These are phyloP conservation scores for Bujurquina vittata DNA, from an alignment of 2,113 vertebrate genomes.

Conservation along the genomic window DNA sequence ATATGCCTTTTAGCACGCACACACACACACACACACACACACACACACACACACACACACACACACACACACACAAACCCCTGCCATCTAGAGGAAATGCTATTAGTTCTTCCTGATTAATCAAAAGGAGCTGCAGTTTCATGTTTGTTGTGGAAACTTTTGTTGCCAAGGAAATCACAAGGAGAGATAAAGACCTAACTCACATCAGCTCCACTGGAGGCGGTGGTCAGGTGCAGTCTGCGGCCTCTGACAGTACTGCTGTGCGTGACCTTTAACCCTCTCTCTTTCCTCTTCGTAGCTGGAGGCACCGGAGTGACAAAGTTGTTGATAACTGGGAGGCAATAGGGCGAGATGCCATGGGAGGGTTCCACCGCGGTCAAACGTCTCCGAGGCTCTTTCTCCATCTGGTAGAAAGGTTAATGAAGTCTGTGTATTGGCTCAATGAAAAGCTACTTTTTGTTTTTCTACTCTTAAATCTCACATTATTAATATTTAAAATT, in stretches of 20 bases:
- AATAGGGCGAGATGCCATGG: constrained; percentile 76
- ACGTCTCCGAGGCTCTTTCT: constrained; percentile 71
- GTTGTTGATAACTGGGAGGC: constrained; percentile 83
- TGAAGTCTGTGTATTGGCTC: not conserved
- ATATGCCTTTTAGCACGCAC: no score
- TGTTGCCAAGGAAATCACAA: constrained; percentile 1
- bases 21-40: no score
- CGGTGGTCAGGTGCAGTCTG: constrained; percentile 79
- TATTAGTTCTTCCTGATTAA: not conserved
- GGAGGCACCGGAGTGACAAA: constrained; percentile 83
- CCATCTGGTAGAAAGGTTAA: constrained; percentile 76
- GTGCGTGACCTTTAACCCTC: constrained; percentile 39
- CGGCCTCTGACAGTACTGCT: constrained; percentile 70
- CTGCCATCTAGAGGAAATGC: not conserved
- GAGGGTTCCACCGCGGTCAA: constrained; percentile 62
- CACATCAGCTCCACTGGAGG: constrained; percentile 73
- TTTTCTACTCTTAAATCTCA: no score
- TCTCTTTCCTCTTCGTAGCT: constrained; percentile 65
- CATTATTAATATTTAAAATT: no score
- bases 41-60: no score
- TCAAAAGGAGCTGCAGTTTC: not conserved
- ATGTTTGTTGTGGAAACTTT: constrained; percentile 22
- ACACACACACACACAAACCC: not conserved
- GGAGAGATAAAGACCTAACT: constrained; percentile 64
- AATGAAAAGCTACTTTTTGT: not conserved